Conservation (phyloP, 64 coral and sea anemone species). For the Stylophora pistillata region DNA sequence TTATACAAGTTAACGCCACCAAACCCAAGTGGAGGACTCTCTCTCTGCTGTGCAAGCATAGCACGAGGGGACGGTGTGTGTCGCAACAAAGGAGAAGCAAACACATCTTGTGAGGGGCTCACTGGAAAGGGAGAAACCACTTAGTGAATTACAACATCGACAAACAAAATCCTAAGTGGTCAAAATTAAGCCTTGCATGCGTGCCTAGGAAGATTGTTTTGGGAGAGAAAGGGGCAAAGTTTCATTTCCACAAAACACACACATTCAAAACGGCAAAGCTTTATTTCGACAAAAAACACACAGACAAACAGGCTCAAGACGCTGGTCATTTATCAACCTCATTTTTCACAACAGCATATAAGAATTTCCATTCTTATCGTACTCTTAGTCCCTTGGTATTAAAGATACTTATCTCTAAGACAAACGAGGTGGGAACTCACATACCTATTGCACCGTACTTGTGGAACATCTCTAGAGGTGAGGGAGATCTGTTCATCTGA, state of each 20-base stretch:
- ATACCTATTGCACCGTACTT: conserved; percentile 73
- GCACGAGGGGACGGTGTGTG: conserved; percentile 66
- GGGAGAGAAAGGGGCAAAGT: too few relatives aligned
- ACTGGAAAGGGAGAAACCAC: conserved; percentile 30
- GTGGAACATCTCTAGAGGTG: conserved; percentile 62
- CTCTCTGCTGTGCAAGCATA: conserved; percentile 51
- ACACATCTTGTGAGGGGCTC: conserved; percentile 61
- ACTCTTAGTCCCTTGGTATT: background rate
- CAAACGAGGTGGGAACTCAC: background rate
- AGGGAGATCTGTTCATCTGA: conserved; percentile 71
- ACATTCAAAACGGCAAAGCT: too few relatives aligned
- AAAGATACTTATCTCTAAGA: background rate
- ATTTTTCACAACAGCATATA: too few relatives aligned
- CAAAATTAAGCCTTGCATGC: too few relatives aligned
- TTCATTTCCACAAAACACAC: too few relatives aligned
- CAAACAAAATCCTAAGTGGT: too few relatives aligned
- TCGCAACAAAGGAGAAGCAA: conserved; percentile 47
- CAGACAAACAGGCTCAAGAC: too few relatives aligned
- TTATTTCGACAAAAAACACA: too few relatives aligned
- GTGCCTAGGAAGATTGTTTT: too few relatives aligned
- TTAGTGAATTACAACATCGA: too few relatives aligned
- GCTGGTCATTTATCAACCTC: too few relatives aligned
- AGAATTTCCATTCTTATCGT: background rate
- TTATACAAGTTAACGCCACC: background rate
- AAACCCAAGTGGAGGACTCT: conserved; percentile 59